phyloP scores from a whole-genome alignment of 2,797 vertebrate species.

The Lemur catta region DNA sequence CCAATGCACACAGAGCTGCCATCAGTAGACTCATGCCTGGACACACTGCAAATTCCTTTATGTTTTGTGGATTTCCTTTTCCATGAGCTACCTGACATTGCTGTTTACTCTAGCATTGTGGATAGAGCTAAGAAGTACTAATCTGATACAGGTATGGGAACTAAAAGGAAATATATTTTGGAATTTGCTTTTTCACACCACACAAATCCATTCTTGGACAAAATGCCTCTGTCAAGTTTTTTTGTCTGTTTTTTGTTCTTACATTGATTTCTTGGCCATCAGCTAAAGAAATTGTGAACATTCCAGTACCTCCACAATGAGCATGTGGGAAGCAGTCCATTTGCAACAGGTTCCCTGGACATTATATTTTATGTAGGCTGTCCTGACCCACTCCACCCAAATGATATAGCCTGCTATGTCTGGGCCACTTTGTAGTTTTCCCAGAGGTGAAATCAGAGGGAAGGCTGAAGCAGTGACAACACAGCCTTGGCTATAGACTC shows the following conservation, averaged over 20 bases:
- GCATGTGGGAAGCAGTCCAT: accelerated
- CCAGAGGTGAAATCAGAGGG: constrained; percentile 1
- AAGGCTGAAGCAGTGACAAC: background rate
- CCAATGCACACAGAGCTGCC: accelerated
- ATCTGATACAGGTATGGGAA: background rate
- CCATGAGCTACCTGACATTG: background rate
- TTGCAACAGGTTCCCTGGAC: background rate
- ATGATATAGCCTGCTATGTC: background rate
- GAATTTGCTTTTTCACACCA: constrained; percentile 44
- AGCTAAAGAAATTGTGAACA: background rate
- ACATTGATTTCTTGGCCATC: background rate
- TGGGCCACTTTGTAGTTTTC: background rate
- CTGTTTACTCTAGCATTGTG: background rate
- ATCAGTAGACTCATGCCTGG: accelerated
- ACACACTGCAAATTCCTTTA: accelerated
- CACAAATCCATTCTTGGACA: background rate
- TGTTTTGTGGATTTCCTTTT: background rate
- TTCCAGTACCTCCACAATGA: background rate
- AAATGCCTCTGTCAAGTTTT: constrained; percentile 24
- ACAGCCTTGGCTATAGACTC: background rate
- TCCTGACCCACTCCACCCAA: background rate
- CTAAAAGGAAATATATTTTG: constrained; percentile 5
- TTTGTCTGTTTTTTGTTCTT: background rate
- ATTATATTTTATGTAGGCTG: accelerated
- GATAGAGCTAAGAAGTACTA: background rate